Evolutionary conservation across 2,888 invertebrate genomes (phyloP), one percentile per base, ranked within the genome.

Genomic region (Euzophera pinguis): DNA sequence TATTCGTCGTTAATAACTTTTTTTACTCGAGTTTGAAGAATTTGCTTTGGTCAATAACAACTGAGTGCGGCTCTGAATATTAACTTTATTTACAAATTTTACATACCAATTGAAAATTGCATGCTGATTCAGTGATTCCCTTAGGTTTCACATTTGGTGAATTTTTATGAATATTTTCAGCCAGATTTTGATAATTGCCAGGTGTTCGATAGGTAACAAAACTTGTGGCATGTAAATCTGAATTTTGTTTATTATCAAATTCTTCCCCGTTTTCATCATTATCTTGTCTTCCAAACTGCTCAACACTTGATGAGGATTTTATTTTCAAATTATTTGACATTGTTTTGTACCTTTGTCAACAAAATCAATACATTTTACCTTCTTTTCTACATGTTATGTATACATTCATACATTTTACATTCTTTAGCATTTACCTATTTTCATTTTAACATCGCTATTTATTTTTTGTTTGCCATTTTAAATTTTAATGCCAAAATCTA

Each of bases 391-490:
- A 35, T 35, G 35, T 35, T 35, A 35, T 35, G 22, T 22, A 3
- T 3, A 22, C 22, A 22, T 22, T 22, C 3, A 22, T n/a, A n/a
- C n/a, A n/a, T n/a, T n/a, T n/a, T n/a, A n/a, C n/a, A 22, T 22
- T 22, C 22, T 22, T 22, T 22, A 3, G n/a, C 5, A 22, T 22
- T 22, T 22, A 22, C 5, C 22, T 3, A 3, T 22, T 22, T 22
- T 3, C 5, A 22, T 22, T 22, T 22, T 3, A 22, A 22, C 22
- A 22, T 22, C 5, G 5, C n/a, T 27, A 17, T 42, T 42, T 42
- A 22, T 12, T 61, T n/a, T 49, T 48, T 51, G 45, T 3, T 22
- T 22, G 22, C 22, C 22, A 22, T 22, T 22, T 22, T n/a, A n/a
- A n/a, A n/a, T n/a, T n/a, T n/a, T n/a, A n/a, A n/a, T n/a, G n/a